Evolutionary conservation across 1,140 invertebrate species (phyloP), one percentile per base, ranked within the genome.

Genomic region (Cydia strobilella): DNA sequence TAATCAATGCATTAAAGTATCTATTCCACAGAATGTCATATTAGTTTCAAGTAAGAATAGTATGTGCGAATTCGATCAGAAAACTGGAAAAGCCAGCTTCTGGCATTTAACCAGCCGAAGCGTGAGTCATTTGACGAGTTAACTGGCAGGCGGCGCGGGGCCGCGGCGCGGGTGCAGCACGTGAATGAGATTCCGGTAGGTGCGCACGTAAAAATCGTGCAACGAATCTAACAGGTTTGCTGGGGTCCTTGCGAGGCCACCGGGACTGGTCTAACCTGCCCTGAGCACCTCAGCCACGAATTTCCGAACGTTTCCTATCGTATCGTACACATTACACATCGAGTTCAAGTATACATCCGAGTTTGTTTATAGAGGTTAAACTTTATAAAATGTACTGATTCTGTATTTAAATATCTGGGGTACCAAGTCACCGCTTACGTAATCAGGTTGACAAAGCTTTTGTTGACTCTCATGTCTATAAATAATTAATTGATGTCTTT

Each of bases 141-240:
- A 90, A 89, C 89, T 89, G 86, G 88, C 84, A 84, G 82, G 80
- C 85, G 77, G 82, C 76, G 80, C 84, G 83, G 78, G 81, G 81
- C 83, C 84, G 83, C 77, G 84, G 85, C 80, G 85, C 81, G 82
- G 82, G 78, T 87, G 87, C 88, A 89, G 82, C 89, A 91, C 90
- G 87, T 91, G 86, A 92, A 92, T 92, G 91, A 91, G 89, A 91
- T 90, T 91, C 89, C 91, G 90, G 90, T 92, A 92, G 90, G 88
- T 89, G 90, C 87, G 87, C 90, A 91, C 90, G 90, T 93, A 93
- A 93, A 93, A 93, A 93, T 93, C 90, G 89, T 91, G 89, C 90
- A 91, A 93, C 90, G 87, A 91, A 93, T 93, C 90, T 91, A 91
- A 93, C 90, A 93, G 90, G 90, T 93, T 93, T 93, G 86, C 89